Base-by-base conservation (phyloP, 2,888 invertebrate species). In the Halictus ligatus region DNA sequence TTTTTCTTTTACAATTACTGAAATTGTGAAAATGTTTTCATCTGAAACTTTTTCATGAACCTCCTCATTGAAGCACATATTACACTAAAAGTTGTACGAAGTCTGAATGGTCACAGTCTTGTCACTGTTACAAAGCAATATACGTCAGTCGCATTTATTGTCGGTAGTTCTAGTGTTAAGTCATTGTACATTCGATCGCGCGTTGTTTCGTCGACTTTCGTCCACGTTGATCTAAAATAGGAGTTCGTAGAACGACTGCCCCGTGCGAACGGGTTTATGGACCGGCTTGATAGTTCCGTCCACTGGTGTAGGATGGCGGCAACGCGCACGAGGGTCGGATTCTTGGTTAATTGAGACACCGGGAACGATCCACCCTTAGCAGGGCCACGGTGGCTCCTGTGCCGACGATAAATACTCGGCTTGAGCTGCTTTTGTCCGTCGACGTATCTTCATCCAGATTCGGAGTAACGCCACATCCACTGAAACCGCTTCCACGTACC, bases 291-390 rank as follows among this genome's bases (percentile, higher is more conserved):
- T 58, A n/a, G 58, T 58, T 58, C n/a, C 58, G 58, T 58, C 58
- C 58, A 5, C n/a, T n/a, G 12, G 29, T 15, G 64, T 64, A 18
- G 2, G 18, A 8, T 18, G 8, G 29, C 7, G 29, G 21, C 64
- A 25, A 25, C 48, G 35, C n/a, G 64, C 64, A 21, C 46, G n/a
- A 69, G 50, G 18, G 21, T 72, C 78, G 78, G 89, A 83, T 88
- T 89, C 89, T 81, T 81, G 69, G 89, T 89, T 89, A 89, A 89
- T 89, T 89, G 88, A 89, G 89, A 89, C 78, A 83, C 84, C 84
- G 67, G 58, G 74, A 35, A 75, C 73, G 69, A 80, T 64, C 71
- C 83, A 69, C 29, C 64, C 64, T 64, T 18, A 8, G 64, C 29
- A 35, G 64, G 29, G 29, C 29, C 35, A 75, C 77, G n/a, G 64